A percentile compares a stretch with the other conserved stretches of the same genome.
phyloP scores from a whole-genome alignment of 2,797 vertebrate genomes.

The Coregonus suidteri region DNA sequence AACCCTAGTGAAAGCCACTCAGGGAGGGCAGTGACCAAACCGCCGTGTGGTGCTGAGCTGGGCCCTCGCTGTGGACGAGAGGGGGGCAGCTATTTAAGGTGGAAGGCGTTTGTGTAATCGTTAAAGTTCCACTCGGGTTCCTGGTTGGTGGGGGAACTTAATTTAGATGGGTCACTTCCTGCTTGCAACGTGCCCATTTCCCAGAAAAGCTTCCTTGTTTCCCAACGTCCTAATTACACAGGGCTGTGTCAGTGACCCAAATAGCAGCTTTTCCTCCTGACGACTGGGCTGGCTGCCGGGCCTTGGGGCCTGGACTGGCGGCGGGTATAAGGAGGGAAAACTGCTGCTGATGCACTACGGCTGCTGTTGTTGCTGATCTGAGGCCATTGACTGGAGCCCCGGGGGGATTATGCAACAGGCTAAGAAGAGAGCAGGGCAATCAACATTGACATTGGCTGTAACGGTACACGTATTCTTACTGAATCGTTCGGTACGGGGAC shows the following conservation, averaged over 20 bases:
- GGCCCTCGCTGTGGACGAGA: conserved; percentile 50
- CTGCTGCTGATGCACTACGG: conserved; percentile 44
- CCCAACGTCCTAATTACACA: conserved; percentile 74
- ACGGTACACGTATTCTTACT: too few species aligned
- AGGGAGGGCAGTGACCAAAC: conserved; percentile 44
- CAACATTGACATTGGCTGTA: too few species aligned
- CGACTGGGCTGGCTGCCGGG: conserved; percentile 16
- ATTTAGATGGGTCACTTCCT: conserved; percentile 77
- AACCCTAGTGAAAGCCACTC: conserved; percentile 68
- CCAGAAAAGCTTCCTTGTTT: conserved; percentile 63
- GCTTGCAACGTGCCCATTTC: conserved; percentile 70
- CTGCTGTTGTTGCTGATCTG: conserved; percentile 40
- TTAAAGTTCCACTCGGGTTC: conserved; percentile 61
- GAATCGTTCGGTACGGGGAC: too few species aligned
- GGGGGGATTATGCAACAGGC: background rate
- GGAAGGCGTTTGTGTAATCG: conserved; percentile 59
- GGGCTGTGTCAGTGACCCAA: conserved; percentile 64
- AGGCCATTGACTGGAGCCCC: conserved; percentile 26
- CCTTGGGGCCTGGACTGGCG: background rate
- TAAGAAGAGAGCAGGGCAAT: too few species aligned
- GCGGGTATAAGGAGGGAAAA: conserved; percentile 26
- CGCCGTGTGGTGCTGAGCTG: conserved; percentile 26
- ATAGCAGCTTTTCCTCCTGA: conserved; percentile 56
- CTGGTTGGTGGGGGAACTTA: conserved; percentile 56
- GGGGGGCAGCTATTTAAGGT: conserved; percentile 65